Base-by-base conservation (phyloP, 2,797 vertebrate genomes). In the Chrosomus eos region DNA sequence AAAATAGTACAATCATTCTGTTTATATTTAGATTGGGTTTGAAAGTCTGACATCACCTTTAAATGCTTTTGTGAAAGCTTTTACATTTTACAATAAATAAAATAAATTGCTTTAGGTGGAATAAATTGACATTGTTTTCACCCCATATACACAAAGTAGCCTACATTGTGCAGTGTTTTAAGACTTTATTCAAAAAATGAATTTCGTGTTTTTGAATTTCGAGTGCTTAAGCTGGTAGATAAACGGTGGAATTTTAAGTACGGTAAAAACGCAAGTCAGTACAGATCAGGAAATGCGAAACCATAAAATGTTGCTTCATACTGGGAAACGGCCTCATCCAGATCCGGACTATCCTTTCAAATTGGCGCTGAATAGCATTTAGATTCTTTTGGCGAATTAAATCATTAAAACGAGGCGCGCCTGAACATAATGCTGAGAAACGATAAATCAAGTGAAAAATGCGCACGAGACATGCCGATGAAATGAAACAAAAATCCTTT, bases 231-330 rank as follows among this genome's bases (percentile, higher is more conserved):
- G 26, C 19, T 43, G 10, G 18, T 23, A 28, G 23, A 36, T 75
- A 51, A 58, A 45, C 28, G 1, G 8, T 21, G 23, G 13, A 33
- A 43, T 5, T 26, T 2, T 21, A 66, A 55, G 36, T 4, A 16
- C 16, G 18, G 28, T 16, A n/a, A 70, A 80, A 64, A 26, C 38
- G 31, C 55, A 38, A 31, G 76, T 38, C 68, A 73, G 23, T 51
- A 26, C 26, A 2, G 6, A 85, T 79, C 23, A 80, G 55, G 76
- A 85, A 85, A 80, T 40, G 23, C 28, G 31, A 85, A 64, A 48
- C 18, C 74, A 16, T 23, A 28, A 26, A 64, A 85, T 79, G 76
- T 62, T 72, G 53, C 64, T 75, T 78, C 67, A 71, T 11, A 81
- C 5, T 45, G 19, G 51, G 26, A 31, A 40, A 38, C 83, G 67